phyloP scores from a whole-genome alignment of 2,797 vertebrate genomes.

The Anomalospiza imberbis region DNA sequence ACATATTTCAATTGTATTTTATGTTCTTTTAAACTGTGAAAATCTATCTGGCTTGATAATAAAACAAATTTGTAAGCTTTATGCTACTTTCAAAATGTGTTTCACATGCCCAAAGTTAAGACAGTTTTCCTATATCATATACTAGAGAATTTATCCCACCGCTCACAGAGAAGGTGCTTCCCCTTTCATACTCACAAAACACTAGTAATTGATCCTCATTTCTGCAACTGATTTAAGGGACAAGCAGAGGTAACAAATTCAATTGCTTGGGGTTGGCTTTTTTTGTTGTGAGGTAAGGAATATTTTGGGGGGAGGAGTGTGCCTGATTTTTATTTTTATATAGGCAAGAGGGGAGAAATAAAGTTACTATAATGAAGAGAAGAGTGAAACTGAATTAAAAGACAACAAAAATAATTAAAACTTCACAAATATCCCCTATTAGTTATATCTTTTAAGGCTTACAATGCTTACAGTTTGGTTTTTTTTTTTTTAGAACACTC shows the following conservation, averaged over 20 bases:
- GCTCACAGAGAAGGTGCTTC: constrained; percentile 34
- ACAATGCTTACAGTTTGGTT: constrained; percentile 47
- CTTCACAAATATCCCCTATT: constrained; percentile 52
- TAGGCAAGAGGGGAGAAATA: constrained; percentile 35
- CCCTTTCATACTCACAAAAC: constrained; percentile 45
- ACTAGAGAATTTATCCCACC: constrained; percentile 26
- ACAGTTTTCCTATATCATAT: constrained; percentile 9
- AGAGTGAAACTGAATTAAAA: constrained; percentile 68
- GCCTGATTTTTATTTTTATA: neutral
- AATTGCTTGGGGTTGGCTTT: neutral
- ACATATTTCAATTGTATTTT: constrained; percentile 65
- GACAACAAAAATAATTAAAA: constrained; percentile 59
- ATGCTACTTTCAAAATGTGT: constrained; percentile 33
- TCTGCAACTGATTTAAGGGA: neutral
- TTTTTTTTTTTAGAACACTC: constrained; percentile 20
- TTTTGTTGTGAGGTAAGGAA: neutral
- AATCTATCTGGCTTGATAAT: constrained; percentile 50
- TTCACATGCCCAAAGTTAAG: constrained; percentile 33
- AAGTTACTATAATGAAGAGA: constrained; percentile 55
- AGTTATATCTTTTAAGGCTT: constrained; percentile 48
- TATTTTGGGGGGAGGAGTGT: neutral
- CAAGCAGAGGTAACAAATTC: constrained; percentile 22
- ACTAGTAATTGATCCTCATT: constrained; percentile 22
- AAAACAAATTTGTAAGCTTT: neutral
- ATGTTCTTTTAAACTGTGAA: constrained; percentile 49